Conservation (phyloP, 2,797 vertebrate species). For the Monodelphis domestica region DNA sequence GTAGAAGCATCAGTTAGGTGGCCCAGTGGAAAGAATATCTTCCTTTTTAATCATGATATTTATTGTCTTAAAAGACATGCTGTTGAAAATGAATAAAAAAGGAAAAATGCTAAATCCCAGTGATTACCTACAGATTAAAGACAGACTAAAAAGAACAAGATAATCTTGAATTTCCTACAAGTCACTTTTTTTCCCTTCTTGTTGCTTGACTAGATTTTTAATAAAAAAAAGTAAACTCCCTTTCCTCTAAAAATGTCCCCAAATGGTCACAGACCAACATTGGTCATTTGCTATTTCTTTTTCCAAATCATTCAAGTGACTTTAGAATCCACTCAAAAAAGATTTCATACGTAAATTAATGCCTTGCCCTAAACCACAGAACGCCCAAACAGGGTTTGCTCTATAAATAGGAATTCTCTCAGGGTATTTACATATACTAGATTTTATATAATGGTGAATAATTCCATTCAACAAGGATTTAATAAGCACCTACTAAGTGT, state of each 20-base stretch:
- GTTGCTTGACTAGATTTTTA: constrained; percentile 62
- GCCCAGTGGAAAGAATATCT: too few relatives aligned
- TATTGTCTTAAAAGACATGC: constrained; percentile 67
- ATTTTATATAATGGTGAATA: not conserved
- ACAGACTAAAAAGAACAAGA: constrained; percentile 73
- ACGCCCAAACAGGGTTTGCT: not conserved
- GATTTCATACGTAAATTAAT: not conserved
- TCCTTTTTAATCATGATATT: constrained; percentile 67
- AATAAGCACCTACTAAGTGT: not conserved
- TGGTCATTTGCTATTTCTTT: constrained; percentile 17
- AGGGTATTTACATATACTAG: not conserved
- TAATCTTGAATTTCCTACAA: constrained; percentile 81
- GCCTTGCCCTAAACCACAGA: not conserved
- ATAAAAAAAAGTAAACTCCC: constrained; percentile 69
- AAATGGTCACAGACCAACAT: not conserved
- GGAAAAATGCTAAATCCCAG: constrained; percentile 75
- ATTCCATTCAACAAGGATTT: not conserved
- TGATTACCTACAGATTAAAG: constrained; percentile 82
- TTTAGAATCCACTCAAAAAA: not conserved
- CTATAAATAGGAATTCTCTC: not conserved
- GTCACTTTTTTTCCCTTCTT: constrained; percentile 72
- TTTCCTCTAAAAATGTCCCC: constrained; percentile 56
- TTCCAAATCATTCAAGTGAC: not conserved
- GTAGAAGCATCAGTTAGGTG: too few relatives aligned
- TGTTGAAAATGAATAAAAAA: constrained; percentile 72